Base-by-base conservation (phyloP, 2,113 vertebrate species). In the Gopherus evgoodei region DNA sequence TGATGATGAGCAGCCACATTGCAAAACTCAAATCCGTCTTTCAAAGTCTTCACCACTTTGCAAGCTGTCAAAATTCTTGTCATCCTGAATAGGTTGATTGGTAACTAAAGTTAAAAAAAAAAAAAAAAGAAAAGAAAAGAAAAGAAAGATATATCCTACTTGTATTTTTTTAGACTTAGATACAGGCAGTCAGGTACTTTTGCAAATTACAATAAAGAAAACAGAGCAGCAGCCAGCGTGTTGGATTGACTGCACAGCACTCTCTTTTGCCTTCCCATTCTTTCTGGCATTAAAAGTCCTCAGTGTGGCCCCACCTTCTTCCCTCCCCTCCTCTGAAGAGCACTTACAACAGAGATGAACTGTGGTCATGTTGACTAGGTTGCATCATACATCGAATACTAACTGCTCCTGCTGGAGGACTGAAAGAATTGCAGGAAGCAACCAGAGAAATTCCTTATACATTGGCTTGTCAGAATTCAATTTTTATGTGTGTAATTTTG, bases 61-160 rank as follows among this genome's bases (percentile, higher is more conserved):
- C 91, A 98, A 91, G 98, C 98, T 90, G 98, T 98, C 96, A 99
- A 97, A 95, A 99, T 99, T 96, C 98, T 98, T 92, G 98, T 98
- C 99, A 99, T 99, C 95, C 97, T 98, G 95, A 95, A 95, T 96
- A 17, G 27, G 91, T 88, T 1, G 12, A 83, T 29, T 38, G 21
- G 86, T 83, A 88, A 88, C 95, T 97, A 62, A 89, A 97, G 91
- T 92, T 90, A 79, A 92, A 94, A 90, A 76, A 84, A 57, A 81
- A 75, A 9, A 81, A 6, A 44, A 81, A 75, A 9, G 79, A 6
- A 44, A 49, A 47, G 47, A 47, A 47, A 91, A n/a, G 42, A 35
- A 35, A 86, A 91, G 93, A 81, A 49, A 86, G 94, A 93, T 86
- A 38, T 13, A 96, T 89, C 84, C 84, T 79, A 83, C 81, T 75